These are phyloP conservation scores for Caenorhabditis latens DNA, from an alignment of 1,140 invertebrate species.

Conservation along the genomic window DNA sequence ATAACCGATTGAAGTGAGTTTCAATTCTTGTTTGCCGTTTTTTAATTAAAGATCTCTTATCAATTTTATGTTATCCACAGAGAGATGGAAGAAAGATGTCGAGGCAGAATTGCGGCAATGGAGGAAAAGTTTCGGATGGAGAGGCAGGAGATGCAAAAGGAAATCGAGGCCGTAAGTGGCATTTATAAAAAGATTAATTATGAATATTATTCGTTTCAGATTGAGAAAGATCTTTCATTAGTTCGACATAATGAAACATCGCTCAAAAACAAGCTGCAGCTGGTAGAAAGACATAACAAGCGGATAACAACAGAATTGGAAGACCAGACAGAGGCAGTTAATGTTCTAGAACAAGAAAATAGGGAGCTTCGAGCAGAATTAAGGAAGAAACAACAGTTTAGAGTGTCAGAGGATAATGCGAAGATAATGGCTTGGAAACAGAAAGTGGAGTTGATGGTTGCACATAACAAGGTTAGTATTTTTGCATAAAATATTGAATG, in stretches of 20 bases:
- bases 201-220: slow-evolving; percentile 17
- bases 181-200: not conserved
- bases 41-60: slow-evolving; percentile 10
- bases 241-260: slow-evolving; percentile 59
- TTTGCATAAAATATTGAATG: no score
- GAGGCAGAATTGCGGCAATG: slow-evolving; percentile 57
- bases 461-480: slow-evolving; percentile 60
- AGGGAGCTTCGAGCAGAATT: slow-evolving; percentile 50
- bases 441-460: slow-evolving; percentile 64
- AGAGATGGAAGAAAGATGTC: slow-evolving; percentile 60
- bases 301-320: slow-evolving; percentile 56
- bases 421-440: slow-evolving; percentile 63
- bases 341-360: slow-evolving; percentile 59
- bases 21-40: not conserved
- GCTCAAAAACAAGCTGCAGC: slow-evolving; percentile 45
- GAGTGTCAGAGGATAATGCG: slow-evolving; percentile 51
- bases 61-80: slow-evolving; percentile 46
- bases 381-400: slow-evolving; percentile 52
- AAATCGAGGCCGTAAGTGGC: slow-evolving; percentile 58
- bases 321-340: slow-evolving; percentile 49
- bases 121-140: slow-evolving; percentile 62
- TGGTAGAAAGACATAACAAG: slow-evolving; percentile 59
- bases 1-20: slow-evolving; percentile 59
- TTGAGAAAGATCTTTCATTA: slow-evolving; percentile 60
- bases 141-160: slow-evolving; percentile 60